phyloP scores from a whole-genome alignment of 35 echinoderm and acorn worm genomes.

The Strongylocentrotus purpuratus region DNA sequence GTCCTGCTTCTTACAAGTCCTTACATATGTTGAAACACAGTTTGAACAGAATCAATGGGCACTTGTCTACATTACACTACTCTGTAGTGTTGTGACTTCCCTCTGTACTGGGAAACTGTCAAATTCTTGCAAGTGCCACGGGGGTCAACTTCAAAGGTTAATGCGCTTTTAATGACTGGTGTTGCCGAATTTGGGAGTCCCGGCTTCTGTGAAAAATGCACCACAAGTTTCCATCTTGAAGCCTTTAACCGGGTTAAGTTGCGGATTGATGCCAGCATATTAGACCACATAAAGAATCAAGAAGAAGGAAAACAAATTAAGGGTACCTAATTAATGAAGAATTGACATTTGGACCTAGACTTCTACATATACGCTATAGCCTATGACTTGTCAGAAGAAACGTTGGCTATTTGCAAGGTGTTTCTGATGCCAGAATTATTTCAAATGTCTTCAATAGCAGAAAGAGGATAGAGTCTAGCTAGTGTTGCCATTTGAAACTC shows the following conservation, averaged over 20 bases:
- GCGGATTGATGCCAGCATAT: background rate
- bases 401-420: too few relatives aligned
- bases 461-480: too few relatives aligned
- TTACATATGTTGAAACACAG: background rate
- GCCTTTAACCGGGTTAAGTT: background rate
- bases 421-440: too few relatives aligned
- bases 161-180: conserved; percentile 10
- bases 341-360: too few relatives aligned
- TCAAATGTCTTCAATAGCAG: too few relatives aligned
- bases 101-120: background rate
- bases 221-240: background rate
- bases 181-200: background rate
- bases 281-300: background rate
- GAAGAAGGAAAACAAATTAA: background rate
- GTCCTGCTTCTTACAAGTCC: background rate
- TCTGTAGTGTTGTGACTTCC: background rate
- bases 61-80: background rate
- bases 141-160: conserved; percentile 16
- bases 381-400: too few relatives aligned
- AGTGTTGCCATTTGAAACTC: too few relatives aligned
- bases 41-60: background rate
- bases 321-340: too few relatives aligned
- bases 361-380: too few relatives aligned
- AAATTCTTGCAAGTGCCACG: conserved; percentile 8
- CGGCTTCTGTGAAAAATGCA: background rate